Conservation (phyloP, 2,113 vertebrate genomes). For the Salvelinus namaycush region DNA sequence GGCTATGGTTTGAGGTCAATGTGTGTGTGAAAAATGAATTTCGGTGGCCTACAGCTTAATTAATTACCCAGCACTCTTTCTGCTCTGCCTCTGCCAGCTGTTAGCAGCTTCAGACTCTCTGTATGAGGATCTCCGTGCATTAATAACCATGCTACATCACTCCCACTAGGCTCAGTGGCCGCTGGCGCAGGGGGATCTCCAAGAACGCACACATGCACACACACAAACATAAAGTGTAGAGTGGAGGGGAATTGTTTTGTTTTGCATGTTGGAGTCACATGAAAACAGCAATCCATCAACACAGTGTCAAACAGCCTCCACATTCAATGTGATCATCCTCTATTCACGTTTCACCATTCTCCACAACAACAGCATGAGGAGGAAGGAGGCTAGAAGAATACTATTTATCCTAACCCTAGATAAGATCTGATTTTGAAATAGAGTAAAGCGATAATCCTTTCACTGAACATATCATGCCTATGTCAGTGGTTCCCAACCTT, state of each 20-base stretch:
- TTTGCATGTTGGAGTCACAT: slow-evolving; percentile 10
- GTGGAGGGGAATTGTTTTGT: neutral
- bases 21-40: slow-evolving; percentile 66
- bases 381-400: no score
- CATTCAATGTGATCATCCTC: no score
- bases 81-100: slow-evolving; percentile 50
- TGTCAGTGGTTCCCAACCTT: no score
- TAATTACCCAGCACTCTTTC: slow-evolving; percentile 63
- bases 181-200: slow-evolving; percentile 5
- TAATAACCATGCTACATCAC: slow-evolving; percentile 53
- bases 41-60: slow-evolving; percentile 70
- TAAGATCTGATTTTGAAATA: no score
- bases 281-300: slow-evolving; percentile 13
- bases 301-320: no score
- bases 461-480: no score
- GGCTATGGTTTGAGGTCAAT: slow-evolving; percentile 69
- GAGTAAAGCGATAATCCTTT: no score
- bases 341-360: no score
- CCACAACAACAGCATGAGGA: no score
- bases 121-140: slow-evolving; percentile 41
- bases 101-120: slow-evolving; percentile 34
- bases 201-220: slow-evolving; percentile 19
- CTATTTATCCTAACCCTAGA: no score
- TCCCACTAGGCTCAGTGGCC: slow-evolving; percentile 9
- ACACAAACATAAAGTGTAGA: neutral